phyloP scores from a whole-genome alignment of 1,140 invertebrate species.

The Rhyzopertha dominica region DNA sequence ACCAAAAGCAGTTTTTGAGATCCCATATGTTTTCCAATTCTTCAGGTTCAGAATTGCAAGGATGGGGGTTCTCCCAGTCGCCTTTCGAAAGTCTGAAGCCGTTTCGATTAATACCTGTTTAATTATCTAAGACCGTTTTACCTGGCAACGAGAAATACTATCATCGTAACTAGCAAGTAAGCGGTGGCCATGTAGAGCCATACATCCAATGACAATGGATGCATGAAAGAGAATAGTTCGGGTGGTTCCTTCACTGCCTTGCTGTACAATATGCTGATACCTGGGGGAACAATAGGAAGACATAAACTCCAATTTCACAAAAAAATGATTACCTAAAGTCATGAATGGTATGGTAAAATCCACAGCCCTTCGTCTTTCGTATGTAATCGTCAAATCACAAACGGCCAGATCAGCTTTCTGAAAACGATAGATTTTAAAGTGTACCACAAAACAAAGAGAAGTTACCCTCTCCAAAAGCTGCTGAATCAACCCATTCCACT shows the following conservation, averaged over 20 bases:
- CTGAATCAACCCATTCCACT: conserved; percentile 84
- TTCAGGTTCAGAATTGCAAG: conserved; percentile 73
- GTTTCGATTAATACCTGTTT: too few relatives aligned
- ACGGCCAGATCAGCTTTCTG: conserved; percentile 88
- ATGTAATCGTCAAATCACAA: conserved; percentile 89
- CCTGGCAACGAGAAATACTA: conserved; percentile 81
- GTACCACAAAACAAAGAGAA: too few relatives aligned
- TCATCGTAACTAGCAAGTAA: conserved; percentile 77
- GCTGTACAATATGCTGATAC: conserved; percentile 75
- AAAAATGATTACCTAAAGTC: conserved; percentile 61
- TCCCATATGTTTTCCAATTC: conserved; percentile 74
- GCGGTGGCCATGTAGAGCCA: conserved; percentile 91
- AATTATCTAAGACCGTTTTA: too few relatives aligned
- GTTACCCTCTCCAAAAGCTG: conserved; percentile 74
- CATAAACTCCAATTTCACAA: not conserved
- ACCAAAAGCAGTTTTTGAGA: conserved; percentile 70
- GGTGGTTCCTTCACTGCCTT: conserved; percentile 65
- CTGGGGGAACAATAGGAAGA: too few relatives aligned
- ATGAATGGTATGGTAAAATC: conserved; percentile 92
- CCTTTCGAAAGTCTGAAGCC: conserved; percentile 78
- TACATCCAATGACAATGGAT: conserved; percentile 82
- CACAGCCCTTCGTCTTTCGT: conserved; percentile 72
- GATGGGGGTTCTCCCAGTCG: conserved; percentile 86
- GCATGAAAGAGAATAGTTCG: conserved; percentile 80
- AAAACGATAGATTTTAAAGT: conserved; percentile 42